These are phyloP conservation scores for Coranthus polyacanthus DNA, from an alignment of 2,797 vertebrate genomes.

Conservation along the genomic window DNA sequence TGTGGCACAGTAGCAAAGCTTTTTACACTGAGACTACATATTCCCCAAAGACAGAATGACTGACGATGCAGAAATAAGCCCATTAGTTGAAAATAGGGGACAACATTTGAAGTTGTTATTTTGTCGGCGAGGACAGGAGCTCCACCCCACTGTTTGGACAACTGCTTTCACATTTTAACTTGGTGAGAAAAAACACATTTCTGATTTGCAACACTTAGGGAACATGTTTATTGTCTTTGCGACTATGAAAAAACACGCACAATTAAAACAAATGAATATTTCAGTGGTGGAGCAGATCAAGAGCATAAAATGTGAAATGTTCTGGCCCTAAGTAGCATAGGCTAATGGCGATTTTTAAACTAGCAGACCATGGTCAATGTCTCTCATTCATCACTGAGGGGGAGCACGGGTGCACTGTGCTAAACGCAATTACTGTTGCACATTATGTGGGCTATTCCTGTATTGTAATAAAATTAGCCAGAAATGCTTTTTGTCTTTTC, in stretches of 20 bases:
- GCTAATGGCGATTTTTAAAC: constrained; percentile 99
- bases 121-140: constrained; percentile 75
- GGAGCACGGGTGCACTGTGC: constrained; percentile 88
- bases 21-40: constrained; percentile 79
- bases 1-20: constrained; percentile 77
- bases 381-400: constrained; percentile 90
- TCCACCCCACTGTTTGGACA: constrained; percentile 88
- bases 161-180: constrained; percentile 87
- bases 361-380: constrained; percentile 97
- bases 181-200: constrained; percentile 94
- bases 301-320: constrained; percentile 99
- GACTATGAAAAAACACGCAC: constrained; percentile 81
- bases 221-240: constrained; percentile 95
- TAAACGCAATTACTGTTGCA: constrained; percentile 98
- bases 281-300: constrained; percentile 91
- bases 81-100: constrained; percentile 85
- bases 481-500: constrained; percentile 84
- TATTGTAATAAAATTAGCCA: constrained; percentile 90
- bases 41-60: constrained; percentile 83
- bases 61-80: constrained; percentile 87
- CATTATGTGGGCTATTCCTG: constrained; percentile 90
- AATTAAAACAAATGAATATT: constrained; percentile 96
- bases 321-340: constrained; percentile 98
- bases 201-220: constrained; percentile 98
- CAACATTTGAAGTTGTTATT: constrained; percentile 83